A percentile compares a stretch with the other conserved stretches of the same genome.
Evolutionary conservation across 1,140 invertebrate species (phyloP).

Genomic region (Euglossa dilemma): DNA sequence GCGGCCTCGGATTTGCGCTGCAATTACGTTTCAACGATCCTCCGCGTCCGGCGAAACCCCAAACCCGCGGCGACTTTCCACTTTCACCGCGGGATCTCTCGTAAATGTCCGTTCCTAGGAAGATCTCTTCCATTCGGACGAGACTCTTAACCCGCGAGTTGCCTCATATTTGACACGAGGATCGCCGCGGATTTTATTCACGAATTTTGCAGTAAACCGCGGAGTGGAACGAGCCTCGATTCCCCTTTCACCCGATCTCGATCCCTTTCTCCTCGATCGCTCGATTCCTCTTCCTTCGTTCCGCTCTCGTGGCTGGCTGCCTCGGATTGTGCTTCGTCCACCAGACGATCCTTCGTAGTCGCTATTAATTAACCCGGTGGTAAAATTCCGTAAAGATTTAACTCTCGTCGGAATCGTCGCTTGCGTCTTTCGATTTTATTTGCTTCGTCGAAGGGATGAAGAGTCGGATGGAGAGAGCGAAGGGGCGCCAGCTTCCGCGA

Average conservation of each 20-base stretch:
- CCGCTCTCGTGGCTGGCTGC: too few relatives aligned
- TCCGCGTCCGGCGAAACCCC: not conserved
- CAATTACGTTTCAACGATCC: not conserved
- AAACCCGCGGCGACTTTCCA: not conserved
- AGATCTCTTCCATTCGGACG: not conserved
- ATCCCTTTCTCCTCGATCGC: not conserved
- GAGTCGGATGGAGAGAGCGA: slow-evolving; percentile 44
- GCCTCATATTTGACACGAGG: not conserved
- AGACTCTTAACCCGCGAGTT: not conserved
- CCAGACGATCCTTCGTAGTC: too few relatives aligned
- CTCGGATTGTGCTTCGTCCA: too few relatives aligned
- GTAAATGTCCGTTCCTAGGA: not conserved
- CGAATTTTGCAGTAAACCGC: not conserved
- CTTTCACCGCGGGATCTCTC: not conserved
- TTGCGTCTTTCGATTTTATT: not conserved
- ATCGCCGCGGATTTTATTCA: not conserved
- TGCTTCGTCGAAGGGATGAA: slow-evolving; percentile 8
- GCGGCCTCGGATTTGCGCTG: not conserved
- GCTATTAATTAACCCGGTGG: too few relatives aligned
- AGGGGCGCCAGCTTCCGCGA: not conserved
- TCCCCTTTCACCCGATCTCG: not conserved
- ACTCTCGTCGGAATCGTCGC: too few relatives aligned
- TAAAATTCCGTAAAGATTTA: too few relatives aligned
- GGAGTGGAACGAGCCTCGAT: not conserved
- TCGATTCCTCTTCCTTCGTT: not conserved